Percentiles rank a stretch among this genome's conserved stretches.
These are phyloP conservation scores for Lepetodrilus schrolli DNA, from an alignment of 2,888 invertebrate species.

Conservation along the genomic window DNA sequence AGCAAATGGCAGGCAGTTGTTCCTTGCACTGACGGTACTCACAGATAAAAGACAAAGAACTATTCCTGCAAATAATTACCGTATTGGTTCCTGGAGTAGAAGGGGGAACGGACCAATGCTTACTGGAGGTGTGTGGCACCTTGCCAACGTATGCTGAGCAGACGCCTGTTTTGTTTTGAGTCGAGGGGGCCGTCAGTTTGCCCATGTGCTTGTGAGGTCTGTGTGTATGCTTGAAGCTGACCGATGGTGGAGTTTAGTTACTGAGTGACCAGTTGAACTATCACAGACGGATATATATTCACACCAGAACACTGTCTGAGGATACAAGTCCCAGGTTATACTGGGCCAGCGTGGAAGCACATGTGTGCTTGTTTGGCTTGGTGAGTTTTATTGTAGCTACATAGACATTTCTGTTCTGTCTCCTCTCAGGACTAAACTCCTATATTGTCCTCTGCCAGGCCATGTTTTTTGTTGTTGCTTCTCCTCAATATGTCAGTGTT, in stretches of 20 bases:
- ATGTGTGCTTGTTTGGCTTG: no score
- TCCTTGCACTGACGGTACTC: neutral
- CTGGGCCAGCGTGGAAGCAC: no score
- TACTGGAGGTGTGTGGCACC: neutral
- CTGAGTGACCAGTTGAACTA: neutral
- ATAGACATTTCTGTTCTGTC: no score
- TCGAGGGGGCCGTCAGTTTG: neutral
- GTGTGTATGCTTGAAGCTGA: neutral
- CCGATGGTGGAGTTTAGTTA: neutral
- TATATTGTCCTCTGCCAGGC: no score
- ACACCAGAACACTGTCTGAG: no score
- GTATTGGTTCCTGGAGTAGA: neutral
- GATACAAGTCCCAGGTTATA: no score
- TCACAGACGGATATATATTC: no score
- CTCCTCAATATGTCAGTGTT: no score
- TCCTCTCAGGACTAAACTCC: no score
- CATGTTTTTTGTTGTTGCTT: no score
- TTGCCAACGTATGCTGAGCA: neutral
- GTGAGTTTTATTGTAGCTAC: no score
- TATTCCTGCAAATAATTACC: slow-evolving; percentile 15
- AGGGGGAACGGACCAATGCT: neutral
- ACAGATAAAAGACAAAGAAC: slow-evolving; percentile 10
- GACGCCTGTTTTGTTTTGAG: slow-evolving; percentile 11
- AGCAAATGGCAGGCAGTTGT: slow-evolving; percentile 17
- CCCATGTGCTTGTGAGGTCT: neutral